Evolutionary conservation across 2,113 vertebrate species (phyloP).

Genomic region (Centropus bengalensis): DNA sequence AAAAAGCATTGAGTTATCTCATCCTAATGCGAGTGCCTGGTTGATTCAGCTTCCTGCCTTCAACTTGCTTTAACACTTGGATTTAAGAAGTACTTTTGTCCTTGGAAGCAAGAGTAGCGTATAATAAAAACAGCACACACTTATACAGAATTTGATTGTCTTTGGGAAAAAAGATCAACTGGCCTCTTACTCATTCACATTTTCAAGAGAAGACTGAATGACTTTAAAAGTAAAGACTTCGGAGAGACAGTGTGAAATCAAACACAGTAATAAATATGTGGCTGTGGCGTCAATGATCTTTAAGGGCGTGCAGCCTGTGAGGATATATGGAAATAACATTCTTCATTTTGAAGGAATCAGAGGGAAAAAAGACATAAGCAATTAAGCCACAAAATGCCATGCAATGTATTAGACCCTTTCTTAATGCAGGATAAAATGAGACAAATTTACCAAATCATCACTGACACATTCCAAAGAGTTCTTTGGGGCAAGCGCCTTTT

Average conservation of each 20-base stretch:
- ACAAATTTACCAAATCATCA: background rate
- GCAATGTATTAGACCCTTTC: background rate
- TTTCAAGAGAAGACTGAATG: background rate
- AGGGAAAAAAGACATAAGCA: background rate
- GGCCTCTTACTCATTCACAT: background rate
- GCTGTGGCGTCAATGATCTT: background rate
- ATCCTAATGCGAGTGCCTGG: slow-evolving; percentile 2
- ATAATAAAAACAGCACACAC: background rate
- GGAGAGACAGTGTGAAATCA: background rate
- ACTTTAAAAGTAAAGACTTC: background rate
- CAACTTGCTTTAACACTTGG: background rate
- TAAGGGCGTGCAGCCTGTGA: background rate
- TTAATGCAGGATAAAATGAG: background rate
- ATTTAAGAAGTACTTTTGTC: background rate
- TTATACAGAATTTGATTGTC: background rate
- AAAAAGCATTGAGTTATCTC: slow-evolving; percentile 6
- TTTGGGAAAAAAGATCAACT: background rate
- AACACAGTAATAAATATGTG: background rate
- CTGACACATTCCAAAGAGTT: background rate
- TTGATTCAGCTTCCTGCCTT: slow-evolving; percentile 34
- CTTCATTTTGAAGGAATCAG: background rate
- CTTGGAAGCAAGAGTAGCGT: background rate
- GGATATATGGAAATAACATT: background rate
- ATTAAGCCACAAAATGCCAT: background rate
- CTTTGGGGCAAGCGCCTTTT: background rate